phyloP scores from a whole-genome alignment of 1,140 invertebrate species.

The Battus philenor region DNA sequence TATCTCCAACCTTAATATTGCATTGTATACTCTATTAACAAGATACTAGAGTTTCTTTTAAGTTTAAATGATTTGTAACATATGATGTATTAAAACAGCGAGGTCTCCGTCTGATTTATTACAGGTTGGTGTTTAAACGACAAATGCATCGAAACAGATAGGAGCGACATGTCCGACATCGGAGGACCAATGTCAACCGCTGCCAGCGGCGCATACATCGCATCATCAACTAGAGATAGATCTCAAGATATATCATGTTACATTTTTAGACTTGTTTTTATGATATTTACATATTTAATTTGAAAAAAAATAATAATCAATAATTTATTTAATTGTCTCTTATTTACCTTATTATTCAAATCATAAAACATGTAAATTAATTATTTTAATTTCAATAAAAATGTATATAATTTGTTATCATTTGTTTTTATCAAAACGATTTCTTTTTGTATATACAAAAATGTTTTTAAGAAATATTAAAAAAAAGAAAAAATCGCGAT shows the following conservation, averaged over 20 bases:
- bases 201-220: slow-evolving; percentile 38
- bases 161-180: slow-evolving; percentile 71
- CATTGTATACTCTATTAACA: slow-evolving; percentile 22
- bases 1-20: background rate
- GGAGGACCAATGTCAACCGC: slow-evolving; percentile 68
- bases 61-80: slow-evolving; percentile 8
- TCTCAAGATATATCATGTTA: slow-evolving; percentile 35
- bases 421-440: no score
- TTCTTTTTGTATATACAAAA: no score
- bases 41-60: slow-evolving; percentile 16
- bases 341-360: no score
- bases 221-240: slow-evolving; percentile 28
- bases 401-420: no score
- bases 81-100: slow-evolving; percentile 24
- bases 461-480: no score
- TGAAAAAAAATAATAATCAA: no score
- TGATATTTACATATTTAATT: no score
- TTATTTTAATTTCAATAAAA: no score
- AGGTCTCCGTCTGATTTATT: slow-evolving; percentile 64
- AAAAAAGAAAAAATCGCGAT: no score
- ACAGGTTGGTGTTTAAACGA: slow-evolving; percentile 75
- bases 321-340: no score
- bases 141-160: slow-evolving; percentile 75
- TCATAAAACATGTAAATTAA: no score
- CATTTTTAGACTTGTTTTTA: no score